Percentiles rank a stretch among this genome's conserved stretches.
Conservation (phyloP, 2,797 vertebrate genomes). For the Chlorospingus semifuscus region DNA sequence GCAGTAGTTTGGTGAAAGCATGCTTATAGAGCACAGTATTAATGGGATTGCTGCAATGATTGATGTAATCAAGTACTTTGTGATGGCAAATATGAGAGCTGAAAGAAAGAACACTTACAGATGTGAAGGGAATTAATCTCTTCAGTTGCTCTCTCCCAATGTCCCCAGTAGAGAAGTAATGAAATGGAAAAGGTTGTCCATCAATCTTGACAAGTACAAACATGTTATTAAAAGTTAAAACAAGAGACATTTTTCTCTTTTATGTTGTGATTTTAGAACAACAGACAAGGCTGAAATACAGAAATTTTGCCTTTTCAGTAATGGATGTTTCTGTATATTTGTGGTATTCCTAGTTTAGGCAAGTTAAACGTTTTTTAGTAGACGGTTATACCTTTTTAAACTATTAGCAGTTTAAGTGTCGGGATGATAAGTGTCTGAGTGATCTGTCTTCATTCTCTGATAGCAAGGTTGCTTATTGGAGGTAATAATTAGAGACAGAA, state of each 20-base stretch:
- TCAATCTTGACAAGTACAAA: background rate
- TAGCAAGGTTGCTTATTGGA: background rate
- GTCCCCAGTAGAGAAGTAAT: background rate
- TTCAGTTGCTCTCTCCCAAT: background rate
- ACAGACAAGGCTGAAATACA: background rate
- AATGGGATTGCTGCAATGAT: background rate
- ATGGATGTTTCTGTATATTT: background rate
- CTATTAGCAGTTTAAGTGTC: background rate
- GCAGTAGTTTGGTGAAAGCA: background rate
- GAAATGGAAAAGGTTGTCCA: background rate
- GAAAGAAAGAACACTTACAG: background rate
- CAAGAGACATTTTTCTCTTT: background rate
- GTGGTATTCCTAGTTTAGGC: background rate
- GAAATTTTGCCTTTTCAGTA: background rate
- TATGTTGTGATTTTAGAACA: background rate
- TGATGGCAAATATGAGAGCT: background rate
- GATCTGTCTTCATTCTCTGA: background rate
- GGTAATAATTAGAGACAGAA: background rate
- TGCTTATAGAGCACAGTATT: background rate
- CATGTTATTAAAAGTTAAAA: background rate
- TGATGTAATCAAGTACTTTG: background rate
- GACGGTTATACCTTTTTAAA: background rate
- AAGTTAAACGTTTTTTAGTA: background rate
- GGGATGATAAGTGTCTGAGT: background rate
- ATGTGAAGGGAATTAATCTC: background rate